A percentile compares a stretch with the other conserved stretches of the same genome.
phyloP scores from a whole-genome alignment of 2,888 invertebrate species.

The Sphaerophoria taeniata region DNA sequence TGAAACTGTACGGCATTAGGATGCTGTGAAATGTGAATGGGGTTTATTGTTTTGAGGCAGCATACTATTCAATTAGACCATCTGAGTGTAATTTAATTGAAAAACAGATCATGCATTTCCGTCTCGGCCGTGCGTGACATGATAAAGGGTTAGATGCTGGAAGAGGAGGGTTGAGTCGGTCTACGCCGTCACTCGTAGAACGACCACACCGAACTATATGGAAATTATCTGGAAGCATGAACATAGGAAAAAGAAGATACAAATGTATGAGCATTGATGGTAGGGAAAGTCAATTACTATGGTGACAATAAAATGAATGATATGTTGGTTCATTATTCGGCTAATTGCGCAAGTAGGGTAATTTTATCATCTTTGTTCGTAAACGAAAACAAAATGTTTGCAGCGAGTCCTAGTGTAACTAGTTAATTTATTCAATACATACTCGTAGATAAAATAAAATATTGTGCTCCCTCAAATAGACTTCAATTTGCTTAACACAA shows the following conservation, averaged over 20 bases:
- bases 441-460: no score
- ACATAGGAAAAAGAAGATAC: slow-evolving; percentile 3
- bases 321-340: slow-evolving; percentile 24
- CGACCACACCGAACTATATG: no score
- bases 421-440: not conserved
- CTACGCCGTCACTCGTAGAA: no score
- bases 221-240: slow-evolving; percentile 9
- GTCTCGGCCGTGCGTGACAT: slow-evolving; percentile 63
- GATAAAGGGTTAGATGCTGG: slow-evolving; percentile 12
- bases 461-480: no score
- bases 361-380: slow-evolving; percentile 6
- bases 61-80: slow-evolving; percentile 73
- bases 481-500: no score
- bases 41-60: slow-evolving; percentile 74
- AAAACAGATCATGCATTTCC: slow-evolving; percentile 74
- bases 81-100: slow-evolving; percentile 74
- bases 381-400: not conserved
- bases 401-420: not conserved
- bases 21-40: slow-evolving; percentile 71
- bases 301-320: slow-evolving; percentile 9
- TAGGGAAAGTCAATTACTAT: slow-evolving; percentile 25
- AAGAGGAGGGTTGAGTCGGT: not conserved
- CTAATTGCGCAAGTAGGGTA: slow-evolving; percentile 34
- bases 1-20: slow-evolving; percentile 58
- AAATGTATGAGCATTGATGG: not conserved